Base-by-base conservation (phyloP, 2,888 invertebrate species). In the Tetropium fuscum region DNA sequence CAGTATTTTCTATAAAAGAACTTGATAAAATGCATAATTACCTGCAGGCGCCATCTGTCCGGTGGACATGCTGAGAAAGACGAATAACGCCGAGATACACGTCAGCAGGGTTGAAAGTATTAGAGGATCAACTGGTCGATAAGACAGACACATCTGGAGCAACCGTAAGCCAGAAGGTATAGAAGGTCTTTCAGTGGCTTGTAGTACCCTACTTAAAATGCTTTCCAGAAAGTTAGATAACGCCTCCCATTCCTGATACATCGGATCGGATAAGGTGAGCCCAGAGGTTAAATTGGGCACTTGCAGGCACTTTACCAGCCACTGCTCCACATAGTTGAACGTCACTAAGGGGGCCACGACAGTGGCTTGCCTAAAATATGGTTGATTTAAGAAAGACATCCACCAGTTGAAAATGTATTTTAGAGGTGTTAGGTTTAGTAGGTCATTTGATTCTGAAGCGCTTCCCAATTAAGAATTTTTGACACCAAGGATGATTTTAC, bases 1-100 rank as follows among this genome's bases (percentile, higher is more conserved):
- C n/a, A n/a, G n/a, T n/a, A n/a, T n/a, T n/a, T n/a, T n/a, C n/a
- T n/a, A n/a, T n/a, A n/a, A n/a, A n/a, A n/a, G n/a, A n/a, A n/a
- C n/a, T n/a, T n/a, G n/a, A n/a, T n/a, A n/a, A n/a, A n/a, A n/a
- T n/a, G n/a, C n/a, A n/a, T n/a, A 49, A 59, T 60, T 65, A 78
- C 78, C 77, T 59, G 80, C 71, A 1, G 80, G 80, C 0, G 89
- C 89, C 63, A 92, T 87, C 73, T 92, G 92, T 70, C 92, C 92
- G 30, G 93, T 92, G 0, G 93, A 92, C 87, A 94, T 92, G 74
- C 92, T 93, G 15, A 97, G 86, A 83, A 95, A 96, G 19, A 95
- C 93, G 79, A 96, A 95, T 1, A 97, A 85, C 0, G 95, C 93
- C 1, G 96, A 97, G 67, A 97, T 91, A 81, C 95, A 94, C 0